Evolutionary conservation across 1,140 invertebrate species (phyloP).

Genomic region (Halesus radiatus): DNA sequence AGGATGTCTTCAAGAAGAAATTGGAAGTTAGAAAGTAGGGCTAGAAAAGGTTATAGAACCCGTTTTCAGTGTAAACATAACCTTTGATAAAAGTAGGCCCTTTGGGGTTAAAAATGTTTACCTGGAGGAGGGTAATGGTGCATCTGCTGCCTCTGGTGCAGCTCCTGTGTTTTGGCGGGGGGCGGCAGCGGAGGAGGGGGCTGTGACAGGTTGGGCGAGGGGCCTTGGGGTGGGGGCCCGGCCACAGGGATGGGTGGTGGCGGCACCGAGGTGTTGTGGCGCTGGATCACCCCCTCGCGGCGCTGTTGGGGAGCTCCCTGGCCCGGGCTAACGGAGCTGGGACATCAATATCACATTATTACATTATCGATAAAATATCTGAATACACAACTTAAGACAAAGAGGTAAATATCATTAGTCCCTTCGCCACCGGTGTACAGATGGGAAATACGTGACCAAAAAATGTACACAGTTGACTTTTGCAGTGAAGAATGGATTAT

Average conservation of each 20-base stretch:
- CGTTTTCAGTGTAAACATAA: too few species aligned
- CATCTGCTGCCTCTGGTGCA: slow-evolving; percentile 61
- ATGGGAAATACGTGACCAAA: too few species aligned
- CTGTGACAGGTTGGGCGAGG: slow-evolving; percentile 60
- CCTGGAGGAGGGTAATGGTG: slow-evolving; percentile 70
- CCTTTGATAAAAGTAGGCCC: too few species aligned
- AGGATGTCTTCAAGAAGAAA: too few species aligned
- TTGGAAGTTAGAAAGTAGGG: too few species aligned
- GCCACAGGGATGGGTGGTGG: slow-evolving; percentile 59
- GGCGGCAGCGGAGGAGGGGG: slow-evolving; percentile 74
- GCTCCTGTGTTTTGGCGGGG: slow-evolving; percentile 63
- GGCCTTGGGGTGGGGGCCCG: not conserved
- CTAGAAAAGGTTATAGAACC: too few species aligned
- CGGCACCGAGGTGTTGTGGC: slow-evolving; percentile 76
- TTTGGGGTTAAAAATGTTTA: slow-evolving; percentile 50
- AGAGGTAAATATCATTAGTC: too few species aligned
- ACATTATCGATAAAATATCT: too few species aligned
- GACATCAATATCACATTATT: not conserved
- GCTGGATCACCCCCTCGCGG: slow-evolving; percentile 78
- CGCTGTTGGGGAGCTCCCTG: slow-evolving; percentile 63
- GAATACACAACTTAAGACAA: too few species aligned
- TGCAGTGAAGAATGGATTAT: too few species aligned
- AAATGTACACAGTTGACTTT: too few species aligned
- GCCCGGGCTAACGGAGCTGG: slow-evolving; percentile 53
- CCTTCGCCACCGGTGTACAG: too few species aligned